Conservation (phyloP, 2,113 vertebrate genomes). For the Notarius quadriscutis region DNA sequence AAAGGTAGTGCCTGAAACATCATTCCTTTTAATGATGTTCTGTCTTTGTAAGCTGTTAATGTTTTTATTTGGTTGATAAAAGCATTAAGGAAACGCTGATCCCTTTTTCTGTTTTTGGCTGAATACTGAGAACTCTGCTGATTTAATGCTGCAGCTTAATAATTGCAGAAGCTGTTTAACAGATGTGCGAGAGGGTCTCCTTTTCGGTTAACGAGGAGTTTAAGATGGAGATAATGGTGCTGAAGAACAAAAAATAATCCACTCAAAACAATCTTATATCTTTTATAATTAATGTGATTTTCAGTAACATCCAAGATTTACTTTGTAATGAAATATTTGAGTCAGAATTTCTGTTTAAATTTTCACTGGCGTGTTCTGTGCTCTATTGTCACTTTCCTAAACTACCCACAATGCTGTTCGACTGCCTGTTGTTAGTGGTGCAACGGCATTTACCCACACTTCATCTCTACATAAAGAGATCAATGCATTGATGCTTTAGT, state of each 20-base stretch:
- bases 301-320: not conserved
- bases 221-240: not conserved
- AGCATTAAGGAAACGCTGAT: not conserved
- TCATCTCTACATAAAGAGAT: not conserved
- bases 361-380: not conserved
- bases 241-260: not conserved
- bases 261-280: not conserved
- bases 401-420: not conserved
- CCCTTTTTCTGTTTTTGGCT: not conserved
- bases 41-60: not conserved
- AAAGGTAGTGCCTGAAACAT: slow-evolving; percentile 2
- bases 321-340: not conserved
- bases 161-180: not conserved
- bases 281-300: not conserved
- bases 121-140: not conserved
- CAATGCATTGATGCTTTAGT: not conserved
- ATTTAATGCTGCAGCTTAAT: not conserved
- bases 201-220: not conserved
- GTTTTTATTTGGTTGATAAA: not conserved
- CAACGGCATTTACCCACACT: not conserved
- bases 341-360: not conserved
- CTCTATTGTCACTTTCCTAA: not conserved
- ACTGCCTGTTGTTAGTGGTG: not conserved
- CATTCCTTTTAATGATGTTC: slow-evolving; percentile 8
- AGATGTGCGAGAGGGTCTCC: not conserved